phyloP scores from a whole-genome alignment of 2,797 vertebrate species.

The Cossypha dichroa region DNA sequence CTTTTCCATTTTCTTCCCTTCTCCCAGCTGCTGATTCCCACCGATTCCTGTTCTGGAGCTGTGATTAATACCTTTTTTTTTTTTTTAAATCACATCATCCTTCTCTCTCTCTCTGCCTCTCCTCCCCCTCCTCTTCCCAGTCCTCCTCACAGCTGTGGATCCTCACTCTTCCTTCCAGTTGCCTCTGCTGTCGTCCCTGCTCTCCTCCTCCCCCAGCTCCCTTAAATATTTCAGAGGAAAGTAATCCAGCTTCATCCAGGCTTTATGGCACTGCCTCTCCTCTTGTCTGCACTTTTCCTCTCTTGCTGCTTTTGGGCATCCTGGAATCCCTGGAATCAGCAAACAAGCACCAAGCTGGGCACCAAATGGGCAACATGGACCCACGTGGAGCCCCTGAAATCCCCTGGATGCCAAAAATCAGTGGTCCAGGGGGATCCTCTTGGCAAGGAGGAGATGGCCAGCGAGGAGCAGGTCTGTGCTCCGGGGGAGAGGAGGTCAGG shows the following conservation, averaged over 20 bases:
- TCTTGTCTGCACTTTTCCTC: background rate
- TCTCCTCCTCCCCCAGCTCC: slow-evolving; percentile 14
- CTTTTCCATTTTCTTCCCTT: slow-evolving; percentile 53
- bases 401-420: background rate
- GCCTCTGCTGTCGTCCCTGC: background rate
- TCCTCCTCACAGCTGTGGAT: slow-evolving; percentile 67
- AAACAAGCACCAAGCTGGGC: background rate
- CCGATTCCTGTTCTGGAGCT: slow-evolving; percentile 55
- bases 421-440: background rate
- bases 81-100: slow-evolving; percentile 43
- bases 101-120: slow-evolving; percentile 26
- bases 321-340: background rate
- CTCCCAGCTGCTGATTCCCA: slow-evolving; percentile 74
- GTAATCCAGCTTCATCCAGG: background rate
- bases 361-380: background rate
- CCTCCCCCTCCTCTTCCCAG: background rate
- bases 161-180: slow-evolving; percentile 42
- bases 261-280: background rate
- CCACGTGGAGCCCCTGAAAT: background rate
- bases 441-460: background rate
- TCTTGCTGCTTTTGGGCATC: background rate
- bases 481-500: background rate
- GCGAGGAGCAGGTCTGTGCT: background rate
- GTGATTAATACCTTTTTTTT: slow-evolving; percentile 45
- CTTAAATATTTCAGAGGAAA: slow-evolving; percentile 55